phyloP scores from a whole-genome alignment of 2,797 vertebrate species.

The Triplophysa bombifrons region DNA sequence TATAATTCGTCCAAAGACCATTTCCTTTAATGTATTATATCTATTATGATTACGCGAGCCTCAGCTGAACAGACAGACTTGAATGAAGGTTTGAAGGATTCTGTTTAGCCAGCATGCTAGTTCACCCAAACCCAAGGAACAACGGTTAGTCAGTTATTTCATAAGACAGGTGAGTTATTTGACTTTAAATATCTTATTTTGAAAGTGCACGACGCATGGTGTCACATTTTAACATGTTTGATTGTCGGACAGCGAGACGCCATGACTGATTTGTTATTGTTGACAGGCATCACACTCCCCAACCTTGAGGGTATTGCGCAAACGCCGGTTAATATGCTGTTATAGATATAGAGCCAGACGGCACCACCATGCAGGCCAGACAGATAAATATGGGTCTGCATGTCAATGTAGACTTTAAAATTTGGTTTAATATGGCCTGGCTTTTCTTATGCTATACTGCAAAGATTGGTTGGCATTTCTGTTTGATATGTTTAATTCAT shows the following conservation, averaged over 20 bases:
- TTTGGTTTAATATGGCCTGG: background rate
- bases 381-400: background rate
- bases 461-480: background rate
- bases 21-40: background rate
- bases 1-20: background rate
- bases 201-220: background rate
- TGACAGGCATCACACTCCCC: conserved; percentile 14
- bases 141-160: conserved; percentile 43
- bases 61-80: background rate
- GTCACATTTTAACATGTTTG: background rate
- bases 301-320: conserved; percentile 27
- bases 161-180: conserved; percentile 27
- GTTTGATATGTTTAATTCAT: background rate
- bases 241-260: background rate
- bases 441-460: background rate
- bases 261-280: background rate
- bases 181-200: background rate
- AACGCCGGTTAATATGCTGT: conserved; percentile 28
- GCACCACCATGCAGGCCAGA: conserved; percentile 47
- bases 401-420: background rate
- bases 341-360: conserved; percentile 37
- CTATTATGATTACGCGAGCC: background rate
- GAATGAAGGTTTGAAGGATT: background rate
- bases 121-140: conserved; percentile 13
- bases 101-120: conserved; percentile 41